These are phyloP conservation scores for Eubucco bourcierii DNA, from an alignment of 2,113 vertebrate species.

Conservation along the genomic window DNA sequence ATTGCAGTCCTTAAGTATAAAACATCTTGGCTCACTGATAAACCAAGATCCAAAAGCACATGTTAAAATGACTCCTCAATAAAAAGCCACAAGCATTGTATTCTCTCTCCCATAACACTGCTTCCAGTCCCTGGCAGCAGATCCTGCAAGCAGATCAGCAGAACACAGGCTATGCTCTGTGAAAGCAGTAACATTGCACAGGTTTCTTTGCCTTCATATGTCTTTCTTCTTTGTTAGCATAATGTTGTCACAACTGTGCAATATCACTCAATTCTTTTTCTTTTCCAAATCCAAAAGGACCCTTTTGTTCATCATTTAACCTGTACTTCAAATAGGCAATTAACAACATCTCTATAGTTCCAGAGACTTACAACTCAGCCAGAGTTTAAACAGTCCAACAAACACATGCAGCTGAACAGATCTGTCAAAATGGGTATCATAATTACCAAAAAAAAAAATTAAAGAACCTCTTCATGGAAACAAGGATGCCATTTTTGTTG, in stretches of 20 bases:
- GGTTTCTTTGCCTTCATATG: accelerated
- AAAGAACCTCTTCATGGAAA: neutral
- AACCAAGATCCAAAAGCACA: accelerated
- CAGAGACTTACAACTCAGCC: neutral
- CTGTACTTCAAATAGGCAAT: neutral
- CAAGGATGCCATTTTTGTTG: neutral
- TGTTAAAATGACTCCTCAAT: accelerated
- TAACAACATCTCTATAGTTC: neutral
- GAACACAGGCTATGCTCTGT: neutral
- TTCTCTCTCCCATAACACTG: neutral
- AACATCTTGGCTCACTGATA: accelerated
- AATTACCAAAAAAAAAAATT: neutral
- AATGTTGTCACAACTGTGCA: neutral
- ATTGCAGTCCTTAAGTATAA: neutral
- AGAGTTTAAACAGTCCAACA: neutral
- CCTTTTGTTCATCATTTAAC: neutral
- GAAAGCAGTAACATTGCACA: neutral
- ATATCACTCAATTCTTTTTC: neutral
- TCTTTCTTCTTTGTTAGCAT: neutral
- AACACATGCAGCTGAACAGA: neutral
- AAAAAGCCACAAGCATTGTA: neutral
- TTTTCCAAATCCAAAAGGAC: neutral
- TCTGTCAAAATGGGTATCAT: neutral
- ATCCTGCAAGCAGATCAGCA: neutral
- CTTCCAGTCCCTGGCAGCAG: neutral